A percentile compares a stretch with the other conserved stretches of the same genome.
These are phyloP conservation scores for Polietes domitor DNA, from an alignment of 2,888 invertebrate species.

Conservation along the genomic window DNA sequence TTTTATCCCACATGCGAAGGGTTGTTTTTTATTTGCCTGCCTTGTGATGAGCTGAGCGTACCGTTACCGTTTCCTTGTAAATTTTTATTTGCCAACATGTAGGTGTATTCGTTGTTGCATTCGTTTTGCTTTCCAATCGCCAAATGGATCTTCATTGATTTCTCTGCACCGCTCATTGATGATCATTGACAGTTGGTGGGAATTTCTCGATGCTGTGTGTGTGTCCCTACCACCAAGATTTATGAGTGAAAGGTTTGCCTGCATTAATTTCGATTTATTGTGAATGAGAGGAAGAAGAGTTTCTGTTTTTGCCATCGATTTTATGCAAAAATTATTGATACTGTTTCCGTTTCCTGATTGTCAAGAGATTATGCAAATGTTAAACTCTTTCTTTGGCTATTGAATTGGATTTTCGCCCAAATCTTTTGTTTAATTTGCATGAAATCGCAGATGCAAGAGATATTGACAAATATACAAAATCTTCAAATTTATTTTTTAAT, in stretches of 20 bases:
- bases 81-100: constrained; percentile 30
- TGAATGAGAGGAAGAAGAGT: neutral
- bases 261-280: constrained; percentile 45
- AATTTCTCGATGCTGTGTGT: constrained; percentile 12
- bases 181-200: constrained; percentile 59
- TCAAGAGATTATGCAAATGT: constrained; percentile 52
- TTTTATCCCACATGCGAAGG: constrained; percentile 34
- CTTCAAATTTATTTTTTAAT: too few species aligned
- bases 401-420: constrained; percentile 30
- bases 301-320: constrained; percentile 8
- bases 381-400: neutral
- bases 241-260: constrained; percentile 42
- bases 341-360: constrained; percentile 32
- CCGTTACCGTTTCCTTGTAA: constrained; percentile 53
- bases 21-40: constrained; percentile 31
- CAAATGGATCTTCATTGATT: constrained; percentile 1
- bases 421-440: constrained; percentile 31
- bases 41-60: neutral
- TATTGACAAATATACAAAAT: neutral
- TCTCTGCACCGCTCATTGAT: neutral
- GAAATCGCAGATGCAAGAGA: neutral
- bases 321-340: constrained; percentile 47
- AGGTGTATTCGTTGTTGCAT: constrained; percentile 38
- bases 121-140: constrained; percentile 59
- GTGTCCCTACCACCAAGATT: constrained; percentile 24